phyloP scores from a whole-genome alignment of 2,888 invertebrate species.

The Nymphalis urticae region DNA sequence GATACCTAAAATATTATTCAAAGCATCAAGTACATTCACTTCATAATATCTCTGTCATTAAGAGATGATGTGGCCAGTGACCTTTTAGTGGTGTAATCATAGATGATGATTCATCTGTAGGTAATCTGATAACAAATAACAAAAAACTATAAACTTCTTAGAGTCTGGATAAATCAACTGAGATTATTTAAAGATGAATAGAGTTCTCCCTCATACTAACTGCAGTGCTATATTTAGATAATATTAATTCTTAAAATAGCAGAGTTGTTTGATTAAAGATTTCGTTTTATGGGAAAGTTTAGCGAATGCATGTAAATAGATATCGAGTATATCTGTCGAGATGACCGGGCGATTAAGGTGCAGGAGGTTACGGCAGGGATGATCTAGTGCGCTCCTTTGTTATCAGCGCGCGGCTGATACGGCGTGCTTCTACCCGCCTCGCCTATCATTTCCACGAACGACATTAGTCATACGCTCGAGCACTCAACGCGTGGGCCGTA shows the following conservation, averaged over 20 bases:
- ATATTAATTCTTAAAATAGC: slow-evolving; percentile 79
- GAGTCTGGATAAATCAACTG: slow-evolving; percentile 28
- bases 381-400: slow-evolving; percentile 70
- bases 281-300: slow-evolving; percentile 46
- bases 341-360: slow-evolving; percentile 21
- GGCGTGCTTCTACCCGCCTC: slow-evolving; percentile 65
- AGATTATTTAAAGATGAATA: slow-evolving; percentile 52
- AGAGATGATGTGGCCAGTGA: slow-evolving; percentile 44
- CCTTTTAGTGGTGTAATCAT: slow-evolving; percentile 56
- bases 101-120: slow-evolving; percentile 69
- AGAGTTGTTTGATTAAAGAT: slow-evolving; percentile 42
- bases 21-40: slow-evolving; percentile 46
- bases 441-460: slow-evolving; percentile 78
- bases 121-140: slow-evolving; percentile 63
- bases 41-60: slow-evolving; percentile 56
- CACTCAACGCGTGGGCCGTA: slow-evolving; percentile 81
- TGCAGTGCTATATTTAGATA: slow-evolving; percentile 76
- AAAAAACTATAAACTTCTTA: slow-evolving; percentile 44
- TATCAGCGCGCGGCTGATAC: slow-evolving; percentile 70
- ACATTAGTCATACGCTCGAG: slow-evolving; percentile 79
- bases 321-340: slow-evolving; percentile 31
- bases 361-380: slow-evolving; percentile 30
- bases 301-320: slow-evolving; percentile 47
- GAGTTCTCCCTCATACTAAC: slow-evolving; percentile 69
- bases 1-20: slow-evolving; percentile 83